phyloP scores from a whole-genome alignment of 2,797 vertebrate species.

The Kryptolebias ocellatus region DNA sequence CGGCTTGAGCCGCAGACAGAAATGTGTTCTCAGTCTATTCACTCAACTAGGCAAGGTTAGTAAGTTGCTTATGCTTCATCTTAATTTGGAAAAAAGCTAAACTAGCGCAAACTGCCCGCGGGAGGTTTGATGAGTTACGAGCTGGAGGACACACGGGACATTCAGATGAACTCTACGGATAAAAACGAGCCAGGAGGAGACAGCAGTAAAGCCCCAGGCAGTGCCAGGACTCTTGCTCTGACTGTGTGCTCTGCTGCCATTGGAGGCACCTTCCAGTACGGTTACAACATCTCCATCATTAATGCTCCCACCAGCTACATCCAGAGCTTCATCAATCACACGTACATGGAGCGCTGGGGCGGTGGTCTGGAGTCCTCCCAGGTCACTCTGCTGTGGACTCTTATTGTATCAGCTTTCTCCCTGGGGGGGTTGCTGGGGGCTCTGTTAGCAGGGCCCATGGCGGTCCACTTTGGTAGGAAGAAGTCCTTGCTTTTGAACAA shows the following conservation, averaged over 20 bases:
- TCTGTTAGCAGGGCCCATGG: conserved; percentile 87
- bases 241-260: conserved; percentile 88
- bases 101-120: no score
- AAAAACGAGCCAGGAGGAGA: conserved; percentile 20
- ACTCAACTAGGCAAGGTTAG: no score
- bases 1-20: no score
- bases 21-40: no score
- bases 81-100: no score
- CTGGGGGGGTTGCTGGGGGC: conserved; percentile 87
- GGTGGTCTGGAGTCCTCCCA: conserved; percentile 62
- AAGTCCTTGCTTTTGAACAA: conserved; percentile 89
- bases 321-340: conserved; percentile 88
- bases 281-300: conserved; percentile 93
- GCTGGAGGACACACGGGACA: not conserved
- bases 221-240: conserved; percentile 76
- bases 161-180: conserved; percentile 31
- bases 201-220: conserved; percentile 12
- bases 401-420: conserved; percentile 85
- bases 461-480: conserved; percentile 87
- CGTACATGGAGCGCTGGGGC: conserved; percentile 81
- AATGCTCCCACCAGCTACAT: conserved; percentile 88
- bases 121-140: not conserved
- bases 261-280: conserved; percentile 93
- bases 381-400: conserved; percentile 86
- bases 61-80: rapidly evolving